Evolutionary conservation across 2,113 vertebrate species (phyloP).

Genomic region (Oophaga pumilio): DNA sequence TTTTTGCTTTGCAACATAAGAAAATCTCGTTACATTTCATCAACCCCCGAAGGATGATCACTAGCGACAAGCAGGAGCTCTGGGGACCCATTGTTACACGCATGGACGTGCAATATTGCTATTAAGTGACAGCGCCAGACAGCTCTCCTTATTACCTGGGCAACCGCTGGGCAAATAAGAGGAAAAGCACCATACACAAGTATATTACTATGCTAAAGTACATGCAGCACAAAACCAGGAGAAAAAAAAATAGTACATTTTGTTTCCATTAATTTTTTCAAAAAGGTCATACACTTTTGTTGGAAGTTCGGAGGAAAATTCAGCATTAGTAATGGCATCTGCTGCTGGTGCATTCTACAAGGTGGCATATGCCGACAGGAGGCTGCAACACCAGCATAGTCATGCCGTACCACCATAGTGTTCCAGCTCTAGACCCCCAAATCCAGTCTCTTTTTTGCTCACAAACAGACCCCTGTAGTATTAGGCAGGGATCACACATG

Average conservation of each 20-base stretch:
- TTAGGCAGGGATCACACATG: too few relatives aligned
- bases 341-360: neutral
- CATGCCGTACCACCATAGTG: neutral
- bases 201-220: neutral
- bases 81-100: neutral
- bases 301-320: neutral
- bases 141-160: neutral
- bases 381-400: neutral
- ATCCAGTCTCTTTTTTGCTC: neutral
- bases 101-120: constrained; percentile 2
- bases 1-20: neutral
- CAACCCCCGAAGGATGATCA: neutral
- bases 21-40: neutral
- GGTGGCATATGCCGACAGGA: neutral
- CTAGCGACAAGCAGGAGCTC: neutral
- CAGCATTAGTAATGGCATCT: neutral
- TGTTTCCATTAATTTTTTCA: neutral
- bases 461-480: neutral
- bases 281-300: neutral
- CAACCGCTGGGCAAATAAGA: neutral
- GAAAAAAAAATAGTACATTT: neutral
- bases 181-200: neutral
- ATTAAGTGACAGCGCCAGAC: neutral
- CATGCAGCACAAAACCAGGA: neutral
- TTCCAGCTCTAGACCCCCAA: neutral